Conservation (phyloP, 2,888 invertebrate genomes). For the Steromphala cineraria region DNA sequence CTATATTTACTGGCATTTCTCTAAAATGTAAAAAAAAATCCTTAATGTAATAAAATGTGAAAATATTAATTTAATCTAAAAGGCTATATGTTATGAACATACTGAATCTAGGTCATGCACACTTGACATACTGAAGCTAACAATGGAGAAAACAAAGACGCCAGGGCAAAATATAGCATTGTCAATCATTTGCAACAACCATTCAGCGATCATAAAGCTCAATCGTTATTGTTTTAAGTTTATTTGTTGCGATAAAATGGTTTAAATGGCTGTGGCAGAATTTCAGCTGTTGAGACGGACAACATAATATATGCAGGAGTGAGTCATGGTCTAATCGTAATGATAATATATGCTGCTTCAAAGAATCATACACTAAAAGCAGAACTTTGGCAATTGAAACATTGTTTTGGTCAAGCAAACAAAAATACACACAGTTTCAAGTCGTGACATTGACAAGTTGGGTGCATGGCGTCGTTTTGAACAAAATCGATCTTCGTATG, state of each 20-base stretch:
- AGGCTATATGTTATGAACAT: not conserved
- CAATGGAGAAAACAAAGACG: not conserved
- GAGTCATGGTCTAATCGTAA: not conserved
- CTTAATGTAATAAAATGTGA: no score
- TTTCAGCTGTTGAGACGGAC: not conserved
- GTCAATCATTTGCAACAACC: no score
- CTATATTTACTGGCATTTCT: no score
- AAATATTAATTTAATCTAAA: no score
- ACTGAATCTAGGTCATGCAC: not conserved
- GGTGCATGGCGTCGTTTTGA: conserved; percentile 5
- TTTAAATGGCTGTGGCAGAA: not conserved
- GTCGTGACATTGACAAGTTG: not conserved
- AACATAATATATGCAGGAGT: not conserved
- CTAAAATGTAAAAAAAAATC: no score
- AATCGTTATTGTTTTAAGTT: no score
- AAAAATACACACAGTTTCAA: not conserved
- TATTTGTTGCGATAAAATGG: no score
- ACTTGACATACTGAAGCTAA: not conserved
- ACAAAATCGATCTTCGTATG: not conserved
- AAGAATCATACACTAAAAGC: not conserved
- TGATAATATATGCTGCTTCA: conserved; percentile 4
- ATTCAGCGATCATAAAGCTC: no score
- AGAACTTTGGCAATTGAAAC: not conserved
- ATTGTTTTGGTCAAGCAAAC: not conserved
- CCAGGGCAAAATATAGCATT: no score